phyloP scores from a whole-genome alignment of 2,113 vertebrate genomes.

The Colaptes auratus region DNA sequence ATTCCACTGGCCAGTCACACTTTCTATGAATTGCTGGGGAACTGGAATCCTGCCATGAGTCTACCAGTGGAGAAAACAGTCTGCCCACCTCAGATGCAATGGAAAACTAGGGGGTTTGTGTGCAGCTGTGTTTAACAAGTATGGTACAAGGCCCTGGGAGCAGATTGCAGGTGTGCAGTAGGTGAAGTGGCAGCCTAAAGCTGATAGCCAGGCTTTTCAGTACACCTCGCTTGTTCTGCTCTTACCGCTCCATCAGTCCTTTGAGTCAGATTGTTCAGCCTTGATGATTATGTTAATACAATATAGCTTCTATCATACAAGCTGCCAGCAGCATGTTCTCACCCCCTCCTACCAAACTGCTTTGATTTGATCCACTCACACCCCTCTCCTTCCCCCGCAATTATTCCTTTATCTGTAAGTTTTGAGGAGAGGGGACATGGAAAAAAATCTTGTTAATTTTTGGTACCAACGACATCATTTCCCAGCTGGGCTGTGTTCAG shows the following conservation, averaged over 20 bases:
- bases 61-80: neutral
- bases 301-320: neutral
- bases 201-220: neutral
- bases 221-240: neutral
- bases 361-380: neutral
- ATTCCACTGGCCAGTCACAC: no score
- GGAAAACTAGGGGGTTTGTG: neutral
- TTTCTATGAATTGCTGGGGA: neutral
- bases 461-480: neutral
- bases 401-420: neutral
- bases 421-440: neutral
- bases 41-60: neutral
- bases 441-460: neutral
- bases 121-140: neutral
- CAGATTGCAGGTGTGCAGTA: rapidly evolving
- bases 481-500: neutral
- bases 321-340: neutral
- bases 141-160: neutral
- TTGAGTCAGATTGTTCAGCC: neutral
- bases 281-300: neutral
- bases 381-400: no score
- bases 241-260: neutral
- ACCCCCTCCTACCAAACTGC: neutral
- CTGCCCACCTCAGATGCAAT: neutral
- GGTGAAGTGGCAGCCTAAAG: neutral